A percentile compares a stretch with the other conserved stretches of the same genome.
phyloP scores from a whole-genome alignment of 2,888 invertebrate species.

The Punctoribates punctum region DNA sequence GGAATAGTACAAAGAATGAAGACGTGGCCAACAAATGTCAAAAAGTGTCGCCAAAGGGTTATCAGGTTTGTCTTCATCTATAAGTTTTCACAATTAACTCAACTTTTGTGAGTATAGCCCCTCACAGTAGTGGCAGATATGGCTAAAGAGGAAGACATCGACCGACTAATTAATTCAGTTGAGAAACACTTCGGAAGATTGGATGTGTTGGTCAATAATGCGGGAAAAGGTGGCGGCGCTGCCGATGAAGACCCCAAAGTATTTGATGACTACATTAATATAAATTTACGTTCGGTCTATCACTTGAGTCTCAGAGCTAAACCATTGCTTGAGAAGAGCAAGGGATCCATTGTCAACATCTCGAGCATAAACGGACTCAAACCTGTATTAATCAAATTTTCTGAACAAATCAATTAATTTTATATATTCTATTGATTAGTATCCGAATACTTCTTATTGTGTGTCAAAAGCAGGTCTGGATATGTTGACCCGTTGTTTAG shows the following conservation, averaged over 20 bases:
- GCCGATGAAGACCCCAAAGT: background rate
- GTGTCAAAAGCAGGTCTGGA: conserved; percentile 6
- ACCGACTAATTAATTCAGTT: background rate
- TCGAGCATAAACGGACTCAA: background rate
- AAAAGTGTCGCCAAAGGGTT: background rate
- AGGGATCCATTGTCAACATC: conserved; percentile 5
- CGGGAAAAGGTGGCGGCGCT: background rate
- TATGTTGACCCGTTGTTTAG: conserved; percentile 14
- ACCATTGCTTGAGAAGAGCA: background rate
- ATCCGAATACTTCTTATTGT: background rate
- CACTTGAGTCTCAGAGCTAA: background rate
- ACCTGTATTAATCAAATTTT: background rate
- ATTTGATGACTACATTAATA: background rate
- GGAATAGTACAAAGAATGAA: background rate
- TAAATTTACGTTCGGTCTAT: background rate
- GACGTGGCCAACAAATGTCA: background rate
- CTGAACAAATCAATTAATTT: background rate
- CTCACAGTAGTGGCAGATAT: background rate
- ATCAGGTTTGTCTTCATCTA: background rate
- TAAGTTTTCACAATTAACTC: background rate
- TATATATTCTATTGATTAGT: background rate
- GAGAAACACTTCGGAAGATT: background rate
- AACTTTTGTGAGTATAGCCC: background rate
- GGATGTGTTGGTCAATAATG: conserved; percentile 6
- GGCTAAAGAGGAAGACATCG: background rate